phyloP scores from a whole-genome alignment of 2,797 vertebrate species.

The Dermochelys coriacea region DNA sequence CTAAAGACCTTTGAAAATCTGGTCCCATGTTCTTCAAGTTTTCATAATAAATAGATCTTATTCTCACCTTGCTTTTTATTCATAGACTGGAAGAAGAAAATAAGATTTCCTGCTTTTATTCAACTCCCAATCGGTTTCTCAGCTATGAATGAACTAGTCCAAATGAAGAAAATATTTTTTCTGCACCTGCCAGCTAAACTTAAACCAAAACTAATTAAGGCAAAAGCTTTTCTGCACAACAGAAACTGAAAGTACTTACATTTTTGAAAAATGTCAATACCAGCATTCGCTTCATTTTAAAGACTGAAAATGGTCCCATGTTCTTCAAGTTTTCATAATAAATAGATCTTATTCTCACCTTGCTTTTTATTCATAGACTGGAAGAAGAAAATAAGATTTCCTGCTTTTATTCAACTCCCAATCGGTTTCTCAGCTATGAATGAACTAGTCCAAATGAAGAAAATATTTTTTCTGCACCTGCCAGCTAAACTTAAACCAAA shows the following conservation, averaged over 20 bases:
- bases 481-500: neutral
- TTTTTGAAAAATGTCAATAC: too few species aligned
- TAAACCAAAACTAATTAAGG: neutral
- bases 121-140: neutral
- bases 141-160: neutral
- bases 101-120: neutral
- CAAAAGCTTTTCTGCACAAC: neutral
- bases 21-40: neutral
- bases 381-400: neutral
- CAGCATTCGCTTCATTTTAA: too few species aligned
- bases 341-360: neutral
- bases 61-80: neutral
- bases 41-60: neutral
- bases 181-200: neutral
- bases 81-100: neutral
- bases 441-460: neutral
- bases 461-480: neutral
- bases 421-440: neutral
- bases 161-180: neutral
- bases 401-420: neutral
- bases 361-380: neutral
- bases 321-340: neutral
- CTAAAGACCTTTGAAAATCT: neutral
- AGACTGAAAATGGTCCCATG: neutral
- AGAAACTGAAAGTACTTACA: neutral